These are phyloP conservation scores for Oryzias curvinotus DNA, from an alignment of 2,113 vertebrate species.

Conservation along the genomic window DNA sequence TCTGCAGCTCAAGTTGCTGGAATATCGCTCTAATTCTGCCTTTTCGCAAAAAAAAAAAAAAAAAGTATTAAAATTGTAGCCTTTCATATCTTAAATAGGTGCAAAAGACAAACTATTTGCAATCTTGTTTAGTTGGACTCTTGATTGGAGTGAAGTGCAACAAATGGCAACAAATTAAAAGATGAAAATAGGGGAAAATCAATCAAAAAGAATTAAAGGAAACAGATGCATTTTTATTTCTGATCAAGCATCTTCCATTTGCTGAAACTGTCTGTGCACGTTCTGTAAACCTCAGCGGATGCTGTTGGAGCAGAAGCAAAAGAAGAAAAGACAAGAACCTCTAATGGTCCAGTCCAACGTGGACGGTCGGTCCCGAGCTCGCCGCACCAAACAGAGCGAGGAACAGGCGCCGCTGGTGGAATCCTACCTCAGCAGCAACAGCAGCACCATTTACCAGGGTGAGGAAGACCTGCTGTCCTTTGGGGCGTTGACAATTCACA, in stretches of 20 bases:
- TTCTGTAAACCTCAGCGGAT: conserved; percentile 79
- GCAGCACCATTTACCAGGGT: conserved; percentile 96
- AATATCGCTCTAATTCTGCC: too few species aligned
- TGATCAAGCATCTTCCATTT: neutral
- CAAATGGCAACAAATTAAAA: too few species aligned
- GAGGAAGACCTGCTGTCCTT: conserved; percentile 8
- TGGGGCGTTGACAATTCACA: neutral
- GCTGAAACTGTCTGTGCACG: conserved; percentile 2
- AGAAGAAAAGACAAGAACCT: conserved; percentile 97
- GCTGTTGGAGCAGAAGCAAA: conserved; percentile 96
- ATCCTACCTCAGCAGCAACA: conserved; percentile 95
- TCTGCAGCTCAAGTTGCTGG: too few species aligned
- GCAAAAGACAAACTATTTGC: too few species aligned
- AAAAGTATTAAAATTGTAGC: too few species aligned
- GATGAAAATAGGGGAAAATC: too few species aligned
- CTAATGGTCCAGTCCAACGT: conserved; percentile 98
- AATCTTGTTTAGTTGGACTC: too few species aligned
- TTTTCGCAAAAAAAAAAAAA: too few species aligned
- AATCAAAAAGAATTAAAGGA: too few species aligned
- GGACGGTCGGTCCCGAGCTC: conserved; percentile 86
- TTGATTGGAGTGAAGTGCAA: too few species aligned
- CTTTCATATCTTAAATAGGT: too few species aligned
- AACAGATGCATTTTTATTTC: too few species aligned
- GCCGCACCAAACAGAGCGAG: conserved; percentile 89
- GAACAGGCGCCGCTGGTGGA: conserved; percentile 97